These are phyloP conservation scores for Drosophila kuntzei DNA, from an alignment of 2,888 invertebrate species.

Conservation along the genomic window DNA sequence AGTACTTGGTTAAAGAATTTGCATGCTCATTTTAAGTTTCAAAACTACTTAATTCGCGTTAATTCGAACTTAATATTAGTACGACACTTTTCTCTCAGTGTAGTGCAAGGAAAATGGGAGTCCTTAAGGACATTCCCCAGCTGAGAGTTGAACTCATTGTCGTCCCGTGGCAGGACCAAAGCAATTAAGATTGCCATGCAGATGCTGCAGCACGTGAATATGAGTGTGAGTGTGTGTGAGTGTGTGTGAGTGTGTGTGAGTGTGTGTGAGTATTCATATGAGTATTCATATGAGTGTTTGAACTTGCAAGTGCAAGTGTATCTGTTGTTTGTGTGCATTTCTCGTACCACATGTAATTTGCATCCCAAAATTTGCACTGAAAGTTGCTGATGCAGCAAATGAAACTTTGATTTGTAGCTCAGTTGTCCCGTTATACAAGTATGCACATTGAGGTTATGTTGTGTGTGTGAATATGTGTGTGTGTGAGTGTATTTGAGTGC, in stretches of 20 bases:
- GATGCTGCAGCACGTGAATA: conserved; percentile 24
- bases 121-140: conserved; percentile 25
- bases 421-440: conserved; percentile 53
- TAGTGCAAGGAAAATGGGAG: conserved; percentile 10
- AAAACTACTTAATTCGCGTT: too few species aligned
- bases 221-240: too few species aligned
- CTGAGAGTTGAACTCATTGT: conserved; percentile 42
- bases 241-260: neutral
- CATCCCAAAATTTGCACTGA: conserved; percentile 58
- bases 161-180: conserved; percentile 46
- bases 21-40: too few species aligned
- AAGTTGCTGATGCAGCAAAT: conserved; percentile 72
- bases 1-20: too few species aligned
- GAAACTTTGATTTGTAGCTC: conserved; percentile 70
- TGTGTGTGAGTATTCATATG: neutral
- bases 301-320: conserved; percentile 1
- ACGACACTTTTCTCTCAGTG: neutral
- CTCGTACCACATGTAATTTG: conserved; percentile 62
- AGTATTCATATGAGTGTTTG: conserved; percentile 5
- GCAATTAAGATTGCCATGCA: conserved; percentile 64
- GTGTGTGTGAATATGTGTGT: conserved; percentile 1
- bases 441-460: conserved; percentile 69
- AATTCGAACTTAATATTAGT: too few species aligned
- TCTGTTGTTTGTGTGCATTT: conserved; percentile 4
- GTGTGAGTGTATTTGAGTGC: conserved; percentile 17